Base-by-base conservation (phyloP, 1,140 invertebrate species). In the Drosophila arawakana region DNA sequence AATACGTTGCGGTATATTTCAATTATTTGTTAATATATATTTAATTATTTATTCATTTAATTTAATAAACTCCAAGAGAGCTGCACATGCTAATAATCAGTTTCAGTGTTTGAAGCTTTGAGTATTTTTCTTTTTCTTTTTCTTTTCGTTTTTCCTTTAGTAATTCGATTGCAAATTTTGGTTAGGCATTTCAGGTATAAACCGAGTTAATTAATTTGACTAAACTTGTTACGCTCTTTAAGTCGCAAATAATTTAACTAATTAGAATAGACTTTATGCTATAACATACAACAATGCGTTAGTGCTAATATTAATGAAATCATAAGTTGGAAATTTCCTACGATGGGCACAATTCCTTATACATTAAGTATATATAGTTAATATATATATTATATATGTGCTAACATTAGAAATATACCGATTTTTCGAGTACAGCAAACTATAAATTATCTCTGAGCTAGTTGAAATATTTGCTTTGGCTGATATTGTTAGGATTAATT, bases 141-240 rank as follows among this genome's bases (percentile, higher is more conserved):
- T 1, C 0, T 21, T 21, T 21, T 21, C 2, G 18, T 21, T 21
- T 18, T 43, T 57, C 25, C 25, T 30, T 3, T 61, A 76, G 46
- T 25, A 60, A 69, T 76, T 65, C 57, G 71, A 86, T 82, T 59
- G 76, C 79, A 82, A 81, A 72, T 76, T 34, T 74, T 73, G 68
- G 65, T 63, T 79, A 85, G 79, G 80, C 80, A 70, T 79, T 79
- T 66, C 44, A 73, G 77, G 71, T 84, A 73, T 77, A 80, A 78
- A 84, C 69, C 80, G 54, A 84, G 69, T 49, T 60, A 66, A 73
- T 59, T 60, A 70, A 73, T 62, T 80, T 18, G 52, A 63, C 60
- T 71, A 71, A 67, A 73, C 65, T 77, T 62, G 34, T 35, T 15
- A 13, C 30, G 25, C 43, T 46, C 30, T 44, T n/a, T 76, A 78